Evolutionary conservation across 2,888 invertebrate species (phyloP), one percentile per base, ranked within the genome.

Genomic region (Unio delphinus): DNA sequence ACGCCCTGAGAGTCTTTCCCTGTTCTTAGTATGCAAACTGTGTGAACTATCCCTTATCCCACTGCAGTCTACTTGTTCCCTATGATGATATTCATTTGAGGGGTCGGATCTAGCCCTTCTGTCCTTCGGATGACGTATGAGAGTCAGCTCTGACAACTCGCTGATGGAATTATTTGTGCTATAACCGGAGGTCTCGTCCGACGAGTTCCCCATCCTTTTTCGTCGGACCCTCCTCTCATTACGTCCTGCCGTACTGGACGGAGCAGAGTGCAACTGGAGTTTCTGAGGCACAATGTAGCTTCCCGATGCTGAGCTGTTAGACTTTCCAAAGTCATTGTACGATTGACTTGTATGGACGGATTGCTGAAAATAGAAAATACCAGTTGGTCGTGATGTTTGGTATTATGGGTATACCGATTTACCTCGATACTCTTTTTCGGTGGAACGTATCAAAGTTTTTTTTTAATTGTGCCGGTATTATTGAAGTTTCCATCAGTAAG

Each of bases 81-180:
- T 17, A n/a, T 60, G 30, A 61, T n/a, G n/a, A 23, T 55, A 45
- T n/a, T 65, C 20, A 26, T 30, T 18, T 55, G 54, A 17, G 30
- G 60, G 7, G 64, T 30, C 55, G 57, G 58, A 45, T 45, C 54
- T 30, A 63, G 56, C 28, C 63, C 45, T 45, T 58, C 34, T 63
- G 15, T n/a, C 67, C 59, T 28, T 60, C 57, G 55, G 28, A 58
- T 26, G 69, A 66, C 7, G 64, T 55, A 26, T 63, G 63, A 15
- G 45, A 8, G 68, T 69, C 34, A 80, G 72, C 63, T 81, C 81
- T 7, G 81, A 81, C 60, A 81, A 67, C 72, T 81, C 81, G 69
- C 81, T 81, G 63, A 74, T 68, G 8, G 81, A 79, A 58, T 79
- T 80, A 34, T 70, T 73, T 20, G 76, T 79, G 34, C 76, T 76